These are phyloP conservation scores for Sminthopsis crassicaudata DNA, from an alignment of 2,113 vertebrate species.

Conservation along the genomic window DNA sequence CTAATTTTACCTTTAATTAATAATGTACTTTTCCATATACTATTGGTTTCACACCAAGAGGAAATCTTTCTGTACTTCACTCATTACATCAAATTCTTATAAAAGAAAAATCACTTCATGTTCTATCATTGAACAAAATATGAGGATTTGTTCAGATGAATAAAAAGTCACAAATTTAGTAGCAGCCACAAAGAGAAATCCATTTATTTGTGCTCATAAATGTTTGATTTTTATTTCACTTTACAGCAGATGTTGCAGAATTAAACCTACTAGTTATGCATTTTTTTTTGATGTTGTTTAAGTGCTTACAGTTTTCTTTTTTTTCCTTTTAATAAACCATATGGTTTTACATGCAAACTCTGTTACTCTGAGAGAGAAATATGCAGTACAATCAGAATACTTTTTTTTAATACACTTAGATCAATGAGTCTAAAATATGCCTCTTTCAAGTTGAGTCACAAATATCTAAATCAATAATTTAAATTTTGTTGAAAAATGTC, in stretches of 20 bases:
- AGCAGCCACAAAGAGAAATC: background rate
- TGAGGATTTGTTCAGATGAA: constrained; percentile 12
- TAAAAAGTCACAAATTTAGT: constrained; percentile 9
- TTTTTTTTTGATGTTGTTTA: constrained; percentile 32
- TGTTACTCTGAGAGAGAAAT: constrained; percentile 48
- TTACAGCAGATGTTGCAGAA: constrained; percentile 29
- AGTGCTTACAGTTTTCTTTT: constrained; percentile 6
- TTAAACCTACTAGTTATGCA: background rate
- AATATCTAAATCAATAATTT: background rate
- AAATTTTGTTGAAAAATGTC: background rate
- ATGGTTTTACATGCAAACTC: constrained; percentile 49
- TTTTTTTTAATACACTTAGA: constrained; percentile 13
- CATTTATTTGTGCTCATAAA: constrained; percentile 3
- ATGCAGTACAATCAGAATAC: background rate
- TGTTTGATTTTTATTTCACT: constrained; percentile 49
- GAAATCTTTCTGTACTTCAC: background rate
- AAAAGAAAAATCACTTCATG: constrained; percentile 14
- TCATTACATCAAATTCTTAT: background rate
- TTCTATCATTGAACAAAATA: background rate
- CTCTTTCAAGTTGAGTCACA: background rate
- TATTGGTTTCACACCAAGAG: background rate
- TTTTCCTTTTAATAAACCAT: constrained; percentile 5
- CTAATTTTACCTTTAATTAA: background rate
- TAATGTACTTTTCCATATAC: background rate
- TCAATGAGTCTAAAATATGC: background rate